A percentile compares a stretch with the other conserved stretches of the same genome.
Evolutionary conservation across 2,113 vertebrate genomes (phyloP).

Genomic region (Neodon shergylaensis): DNA sequence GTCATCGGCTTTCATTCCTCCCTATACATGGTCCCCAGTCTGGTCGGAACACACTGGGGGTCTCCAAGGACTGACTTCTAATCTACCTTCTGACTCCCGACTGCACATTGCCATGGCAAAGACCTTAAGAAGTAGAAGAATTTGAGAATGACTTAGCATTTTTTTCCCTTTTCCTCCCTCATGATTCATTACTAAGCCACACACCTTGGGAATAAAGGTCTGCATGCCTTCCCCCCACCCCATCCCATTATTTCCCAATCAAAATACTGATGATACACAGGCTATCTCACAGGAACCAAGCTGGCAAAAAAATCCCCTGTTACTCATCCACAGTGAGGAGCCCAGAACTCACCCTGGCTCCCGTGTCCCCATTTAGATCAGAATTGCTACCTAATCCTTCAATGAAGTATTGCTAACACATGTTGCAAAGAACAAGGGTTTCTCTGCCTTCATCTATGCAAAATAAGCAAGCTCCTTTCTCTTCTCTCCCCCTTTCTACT

Average conservation of each 20-base stretch:
- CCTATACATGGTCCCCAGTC: neutral
- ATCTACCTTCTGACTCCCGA: neutral
- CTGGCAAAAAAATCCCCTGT: slow-evolving; percentile 60
- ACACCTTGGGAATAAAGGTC: slow-evolving; percentile 33
- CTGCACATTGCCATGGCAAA: neutral
- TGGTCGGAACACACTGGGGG: neutral
- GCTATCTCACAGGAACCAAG: slow-evolving; percentile 51
- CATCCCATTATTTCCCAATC: slow-evolving; percentile 8
- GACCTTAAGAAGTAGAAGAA: neutral
- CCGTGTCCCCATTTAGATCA: neutral
- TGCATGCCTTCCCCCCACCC: neutral
- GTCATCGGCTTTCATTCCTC: neutral
- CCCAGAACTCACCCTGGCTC: slow-evolving; percentile 53
- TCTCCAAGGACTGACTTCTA: neutral
- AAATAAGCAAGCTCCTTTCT: neutral
- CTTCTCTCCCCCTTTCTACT: neutral
- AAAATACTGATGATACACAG: slow-evolving; percentile 18
- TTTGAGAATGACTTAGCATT: slow-evolving; percentile 5
- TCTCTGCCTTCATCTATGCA: neutral
- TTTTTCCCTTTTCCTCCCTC: neutral
- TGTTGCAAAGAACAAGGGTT: neutral
- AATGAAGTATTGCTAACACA: neutral
- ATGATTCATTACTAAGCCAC: slow-evolving; percentile 33
- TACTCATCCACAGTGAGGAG: slow-evolving; percentile 55
- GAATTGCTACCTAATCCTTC: neutral